phyloP scores from a whole-genome alignment of 2,113 vertebrate species.

The Pangasianodon hypophthalmus region DNA sequence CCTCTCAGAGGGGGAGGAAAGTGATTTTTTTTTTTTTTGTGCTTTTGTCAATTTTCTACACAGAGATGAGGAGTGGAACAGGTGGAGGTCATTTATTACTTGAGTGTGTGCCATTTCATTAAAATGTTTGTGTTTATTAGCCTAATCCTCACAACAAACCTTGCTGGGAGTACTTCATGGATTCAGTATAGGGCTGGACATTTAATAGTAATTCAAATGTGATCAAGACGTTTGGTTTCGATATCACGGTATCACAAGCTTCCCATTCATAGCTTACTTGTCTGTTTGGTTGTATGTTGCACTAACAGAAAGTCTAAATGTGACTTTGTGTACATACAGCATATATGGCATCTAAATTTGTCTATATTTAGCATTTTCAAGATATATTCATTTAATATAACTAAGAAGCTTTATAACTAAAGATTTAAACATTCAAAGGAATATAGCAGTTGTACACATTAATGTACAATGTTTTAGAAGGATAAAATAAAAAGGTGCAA shows the following conservation, averaged over 20 bases:
- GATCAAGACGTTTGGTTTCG: neutral
- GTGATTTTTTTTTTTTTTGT: neutral
- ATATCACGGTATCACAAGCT: neutral
- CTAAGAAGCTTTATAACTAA: neutral
- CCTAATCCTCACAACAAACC: constrained; percentile 57
- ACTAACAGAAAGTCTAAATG: neutral
- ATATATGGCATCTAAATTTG: too few species aligned
- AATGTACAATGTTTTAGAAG: neutral
- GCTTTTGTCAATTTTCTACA: constrained; percentile 2
- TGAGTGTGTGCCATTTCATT: constrained; percentile 67
- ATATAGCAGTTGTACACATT: neutral
- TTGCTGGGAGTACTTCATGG: constrained; percentile 42
- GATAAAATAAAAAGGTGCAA: neutral
- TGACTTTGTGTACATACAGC: neutral
- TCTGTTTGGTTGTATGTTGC: neutral
- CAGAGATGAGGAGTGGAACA: constrained; percentile 52
- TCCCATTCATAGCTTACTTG: neutral
- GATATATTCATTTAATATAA: neutral
- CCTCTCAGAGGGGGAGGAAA: constrained; percentile 26
- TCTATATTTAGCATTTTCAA: neutral
- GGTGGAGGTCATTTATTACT: constrained; percentile 72
- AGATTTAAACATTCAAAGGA: neutral
- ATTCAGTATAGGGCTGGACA: constrained; percentile 33
- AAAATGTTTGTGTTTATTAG: constrained; percentile 69
- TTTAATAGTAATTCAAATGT: neutral